Conservation (phyloP, 2,113 vertebrate species). For the Herpetotheres cachinnans region DNA sequence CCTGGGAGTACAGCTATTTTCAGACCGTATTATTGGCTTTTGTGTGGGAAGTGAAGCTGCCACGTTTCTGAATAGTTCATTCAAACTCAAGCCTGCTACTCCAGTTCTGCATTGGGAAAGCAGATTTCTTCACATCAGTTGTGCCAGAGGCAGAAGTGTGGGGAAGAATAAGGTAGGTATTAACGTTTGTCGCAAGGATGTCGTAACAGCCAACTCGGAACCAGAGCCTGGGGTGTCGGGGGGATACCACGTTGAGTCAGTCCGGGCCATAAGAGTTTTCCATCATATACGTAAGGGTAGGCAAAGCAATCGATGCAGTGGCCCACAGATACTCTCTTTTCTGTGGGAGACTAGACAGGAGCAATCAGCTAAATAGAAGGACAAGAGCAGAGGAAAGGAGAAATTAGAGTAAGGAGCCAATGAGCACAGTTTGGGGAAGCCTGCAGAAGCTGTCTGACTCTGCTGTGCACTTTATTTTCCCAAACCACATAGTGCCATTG, state of each 20-base stretch:
- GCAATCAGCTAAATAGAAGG: neutral
- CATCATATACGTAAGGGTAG: neutral
- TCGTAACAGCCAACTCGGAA: neutral
- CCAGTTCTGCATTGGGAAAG: neutral
- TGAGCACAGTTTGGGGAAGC: neutral
- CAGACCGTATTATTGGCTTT: conserved; percentile 1
- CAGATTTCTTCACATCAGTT: conserved; percentile 4
- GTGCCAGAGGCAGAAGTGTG: conserved; percentile 11
- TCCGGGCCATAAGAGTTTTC: neutral
- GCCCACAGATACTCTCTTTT: neutral
- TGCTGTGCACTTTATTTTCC: neutral
- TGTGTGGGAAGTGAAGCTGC: conserved; percentile 8
- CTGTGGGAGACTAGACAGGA: neutral
- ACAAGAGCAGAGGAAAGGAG: neutral
- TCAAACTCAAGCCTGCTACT: neutral
- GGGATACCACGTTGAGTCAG: neutral
- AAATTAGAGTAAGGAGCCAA: neutral
- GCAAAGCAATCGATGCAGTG: neutral
- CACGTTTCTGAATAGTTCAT: conserved; percentile 15
- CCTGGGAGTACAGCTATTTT: conserved; percentile 4
- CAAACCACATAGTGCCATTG: neutral
- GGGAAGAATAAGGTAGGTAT: neutral
- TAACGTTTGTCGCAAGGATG: neutral
- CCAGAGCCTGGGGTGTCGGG: accelerated
- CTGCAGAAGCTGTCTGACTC: neutral